A percentile compares a stretch with the other conserved stretches of the same genome.
Evolutionary conservation across 2,113 vertebrate genomes (phyloP).

Genomic region (Pygoscelis adeliae): DNA sequence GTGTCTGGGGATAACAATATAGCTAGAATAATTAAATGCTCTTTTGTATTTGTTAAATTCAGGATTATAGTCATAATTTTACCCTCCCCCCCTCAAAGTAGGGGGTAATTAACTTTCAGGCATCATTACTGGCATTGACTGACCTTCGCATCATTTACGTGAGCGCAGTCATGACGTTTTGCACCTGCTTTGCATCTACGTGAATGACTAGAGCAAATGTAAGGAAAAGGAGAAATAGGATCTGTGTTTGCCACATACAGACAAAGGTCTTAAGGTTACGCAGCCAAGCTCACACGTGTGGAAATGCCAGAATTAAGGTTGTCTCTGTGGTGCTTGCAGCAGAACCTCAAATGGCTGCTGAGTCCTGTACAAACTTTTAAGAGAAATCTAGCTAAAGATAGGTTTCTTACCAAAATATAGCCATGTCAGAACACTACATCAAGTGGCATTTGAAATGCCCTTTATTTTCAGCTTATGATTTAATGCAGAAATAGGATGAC

Average conservation of each 20-base stretch:
- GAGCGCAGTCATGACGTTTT: background rate
- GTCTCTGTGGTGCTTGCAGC: background rate
- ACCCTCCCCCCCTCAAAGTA: background rate
- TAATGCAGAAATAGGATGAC: background rate
- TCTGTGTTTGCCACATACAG: background rate
- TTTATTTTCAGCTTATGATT: constrained; percentile 39
- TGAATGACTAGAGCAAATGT: background rate
- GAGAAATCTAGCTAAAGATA: background rate
- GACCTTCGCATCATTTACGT: accelerated
- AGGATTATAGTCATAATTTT: background rate
- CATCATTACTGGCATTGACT: background rate
- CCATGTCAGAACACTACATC: background rate
- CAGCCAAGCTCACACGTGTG: background rate
- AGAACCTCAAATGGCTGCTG: background rate
- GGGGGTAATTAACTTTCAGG: background rate
- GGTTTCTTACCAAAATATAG: background rate
- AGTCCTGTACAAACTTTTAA: background rate
- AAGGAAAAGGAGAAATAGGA: background rate
- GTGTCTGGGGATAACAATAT: background rate
- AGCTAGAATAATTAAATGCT: constrained; percentile 21
- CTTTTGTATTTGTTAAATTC: constrained; percentile 8
- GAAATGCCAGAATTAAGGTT: background rate
- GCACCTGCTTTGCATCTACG: background rate
- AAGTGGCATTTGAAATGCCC: constrained; percentile 33
- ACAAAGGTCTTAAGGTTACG: background rate